Evolutionary conservation across 2,888 invertebrate genomes (phyloP).

Genomic region (Serripes groenlandicus): DNA sequence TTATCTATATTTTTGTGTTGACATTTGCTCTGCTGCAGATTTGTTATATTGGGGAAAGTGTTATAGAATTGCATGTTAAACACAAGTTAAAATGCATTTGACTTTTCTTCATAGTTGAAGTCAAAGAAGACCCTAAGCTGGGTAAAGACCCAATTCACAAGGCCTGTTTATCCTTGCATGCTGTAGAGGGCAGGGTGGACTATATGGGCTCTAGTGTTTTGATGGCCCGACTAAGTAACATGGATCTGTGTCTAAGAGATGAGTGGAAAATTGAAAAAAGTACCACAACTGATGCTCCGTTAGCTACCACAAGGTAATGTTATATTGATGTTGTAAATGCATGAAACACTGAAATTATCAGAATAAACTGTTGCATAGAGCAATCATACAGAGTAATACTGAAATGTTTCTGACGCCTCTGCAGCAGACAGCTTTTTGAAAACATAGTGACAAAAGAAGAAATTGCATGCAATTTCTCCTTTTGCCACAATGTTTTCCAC

Average conservation of each 20-base stretch:
- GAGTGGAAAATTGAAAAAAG: conserved; percentile 92
- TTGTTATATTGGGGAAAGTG: neutral
- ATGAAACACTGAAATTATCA: too few species aligned
- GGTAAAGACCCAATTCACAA: conserved; percentile 96
- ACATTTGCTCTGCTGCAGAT: neutral
- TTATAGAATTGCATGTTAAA: too few species aligned
- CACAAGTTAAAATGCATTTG: neutral
- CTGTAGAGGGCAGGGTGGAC: conserved; percentile 96
- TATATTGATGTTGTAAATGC: too few species aligned
- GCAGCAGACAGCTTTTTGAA: too few species aligned
- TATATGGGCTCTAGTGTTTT: conserved; percentile 99
- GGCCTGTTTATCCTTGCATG: conserved; percentile 91
- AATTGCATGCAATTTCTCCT: too few species aligned
- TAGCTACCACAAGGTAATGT: conserved; percentile 89
- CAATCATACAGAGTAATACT: too few species aligned
- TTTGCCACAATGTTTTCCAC: too few species aligned
- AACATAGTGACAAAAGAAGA: too few species aligned
- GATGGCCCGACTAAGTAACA: conserved; percentile 94
- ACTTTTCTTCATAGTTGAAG: conserved; percentile 90
- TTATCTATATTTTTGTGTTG: too few species aligned
- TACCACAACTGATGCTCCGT: conserved; percentile 87
- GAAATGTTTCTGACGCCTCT: too few species aligned
- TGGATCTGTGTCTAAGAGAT: conserved; percentile 93
- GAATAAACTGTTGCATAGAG: too few species aligned
- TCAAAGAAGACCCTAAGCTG: conserved; percentile 96